Conservation (phyloP, 2,113 vertebrate genomes). For the Ellobius talpinus region DNA sequence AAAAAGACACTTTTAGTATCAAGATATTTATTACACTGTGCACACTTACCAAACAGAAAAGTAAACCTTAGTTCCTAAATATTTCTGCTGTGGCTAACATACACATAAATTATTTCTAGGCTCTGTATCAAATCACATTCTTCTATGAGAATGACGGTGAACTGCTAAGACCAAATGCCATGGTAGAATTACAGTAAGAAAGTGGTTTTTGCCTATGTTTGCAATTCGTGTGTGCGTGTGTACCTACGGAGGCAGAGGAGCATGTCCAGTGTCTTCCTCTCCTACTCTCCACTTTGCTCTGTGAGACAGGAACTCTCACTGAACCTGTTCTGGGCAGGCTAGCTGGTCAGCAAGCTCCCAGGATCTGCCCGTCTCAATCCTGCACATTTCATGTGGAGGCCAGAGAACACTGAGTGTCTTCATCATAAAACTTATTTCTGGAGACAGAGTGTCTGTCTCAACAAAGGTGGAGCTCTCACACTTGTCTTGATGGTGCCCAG, state of each 20-base stretch:
- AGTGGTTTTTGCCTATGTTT: background rate
- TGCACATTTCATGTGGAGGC: background rate
- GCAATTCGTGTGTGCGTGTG: background rate
- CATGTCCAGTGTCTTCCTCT: background rate
- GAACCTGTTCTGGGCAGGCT: background rate
- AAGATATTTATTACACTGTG: background rate
- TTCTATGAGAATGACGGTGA: background rate
- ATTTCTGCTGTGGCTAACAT: constrained; percentile 21
- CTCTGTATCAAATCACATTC: background rate
- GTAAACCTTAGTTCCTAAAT: constrained; percentile 22
- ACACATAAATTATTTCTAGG: constrained; percentile 29
- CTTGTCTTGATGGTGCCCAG: background rate
- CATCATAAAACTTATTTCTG: background rate
- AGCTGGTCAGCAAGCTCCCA: background rate
- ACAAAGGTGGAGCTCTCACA: background rate
- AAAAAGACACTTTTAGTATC: constrained; percentile 52
- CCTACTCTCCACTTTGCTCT: background rate
- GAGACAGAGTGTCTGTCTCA: background rate
- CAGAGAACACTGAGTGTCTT: background rate
- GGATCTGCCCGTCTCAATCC: background rate
- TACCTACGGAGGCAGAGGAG: background rate
- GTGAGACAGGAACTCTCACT: background rate
- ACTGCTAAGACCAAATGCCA: background rate
- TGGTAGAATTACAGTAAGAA: background rate
- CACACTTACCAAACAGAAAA: constrained; percentile 61